A percentile compares a stretch with the other conserved stretches of the same genome.
Evolutionary conservation across 2,888 invertebrate species (phyloP).

Genomic region (Chesias legatella): DNA sequence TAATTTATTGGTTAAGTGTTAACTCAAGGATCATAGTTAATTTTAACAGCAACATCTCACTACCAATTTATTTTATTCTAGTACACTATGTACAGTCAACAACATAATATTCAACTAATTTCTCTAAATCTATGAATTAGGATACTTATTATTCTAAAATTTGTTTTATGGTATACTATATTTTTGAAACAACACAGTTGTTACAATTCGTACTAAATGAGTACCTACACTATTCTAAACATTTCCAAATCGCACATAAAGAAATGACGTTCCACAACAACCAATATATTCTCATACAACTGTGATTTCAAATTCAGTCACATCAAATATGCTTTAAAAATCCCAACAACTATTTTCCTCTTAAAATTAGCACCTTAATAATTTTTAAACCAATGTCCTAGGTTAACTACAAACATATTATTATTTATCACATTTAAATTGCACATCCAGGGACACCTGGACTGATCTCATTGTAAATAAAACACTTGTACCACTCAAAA

Average conservation of each 20-base stretch:
- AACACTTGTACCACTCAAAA: constrained; percentile 37
- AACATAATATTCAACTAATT: constrained; percentile 18
- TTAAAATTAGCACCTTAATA: constrained; percentile 64
- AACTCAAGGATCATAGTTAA: constrained; percentile 10
- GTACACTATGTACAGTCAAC: constrained; percentile 21
- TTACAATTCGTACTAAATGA: constrained; percentile 69
- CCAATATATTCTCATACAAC: constrained; percentile 31
- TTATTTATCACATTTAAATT: constrained; percentile 74
- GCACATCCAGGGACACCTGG: constrained; percentile 62
- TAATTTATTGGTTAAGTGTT: no score
- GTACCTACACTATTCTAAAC: constrained; percentile 59
- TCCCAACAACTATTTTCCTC: constrained; percentile 22
- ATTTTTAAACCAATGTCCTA: constrained; percentile 48
- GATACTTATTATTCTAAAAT: constrained; percentile 7
- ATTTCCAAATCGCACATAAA: constrained; percentile 30
- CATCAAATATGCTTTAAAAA: constrained; percentile 25
- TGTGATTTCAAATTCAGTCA: constrained; percentile 21
- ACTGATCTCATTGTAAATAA: constrained; percentile 37
- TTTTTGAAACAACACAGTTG: constrained; percentile 70
- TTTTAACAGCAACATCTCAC: constrained; percentile 22
- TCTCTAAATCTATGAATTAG: constrained; percentile 18
- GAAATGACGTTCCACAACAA: constrained; percentile 33
- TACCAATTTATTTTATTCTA: constrained; percentile 15
- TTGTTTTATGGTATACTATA: constrained; percentile 9
- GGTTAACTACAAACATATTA: constrained; percentile 36